Conservation (phyloP, 2,888 invertebrate genomes). For the Sphaerophoria taeniata region DNA sequence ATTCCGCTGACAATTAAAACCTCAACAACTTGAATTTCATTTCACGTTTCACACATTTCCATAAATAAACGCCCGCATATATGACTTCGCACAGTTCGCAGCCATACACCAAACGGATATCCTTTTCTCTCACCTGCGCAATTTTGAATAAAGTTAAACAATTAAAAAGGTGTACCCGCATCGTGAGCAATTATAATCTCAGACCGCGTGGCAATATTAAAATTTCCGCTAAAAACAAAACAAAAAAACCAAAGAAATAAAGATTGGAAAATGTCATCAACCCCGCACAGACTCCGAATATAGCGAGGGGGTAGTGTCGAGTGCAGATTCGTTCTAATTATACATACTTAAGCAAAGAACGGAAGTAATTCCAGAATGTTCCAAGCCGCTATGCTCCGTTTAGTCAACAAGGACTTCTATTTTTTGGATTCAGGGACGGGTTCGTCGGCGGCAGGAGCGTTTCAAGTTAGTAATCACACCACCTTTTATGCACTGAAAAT, state of each 20-base stretch:
- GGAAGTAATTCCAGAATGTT: conserved; percentile 54
- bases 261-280: too few species aligned
- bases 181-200: conserved; percentile 62
- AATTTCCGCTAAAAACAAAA: conserved; percentile 49
- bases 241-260: too few species aligned
- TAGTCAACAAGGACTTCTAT: conserved; percentile 56
- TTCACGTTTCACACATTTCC: not conserved
- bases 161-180: conserved; percentile 43
- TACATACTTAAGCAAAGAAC: conserved; percentile 48
- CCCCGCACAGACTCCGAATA: conserved; percentile 10
- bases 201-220: conserved; percentile 55
- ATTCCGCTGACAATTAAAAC: not conserved
- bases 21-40: not conserved
- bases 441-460: not conserved
- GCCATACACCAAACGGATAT: conserved; percentile 23
- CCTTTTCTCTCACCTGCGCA: conserved; percentile 24
- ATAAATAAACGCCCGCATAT: not conserved
- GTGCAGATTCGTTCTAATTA: conserved; percentile 49
- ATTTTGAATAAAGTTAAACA: conserved; percentile 35
- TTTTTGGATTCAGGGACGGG: not conserved
- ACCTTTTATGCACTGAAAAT: conserved; percentile 30
- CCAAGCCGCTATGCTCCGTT: conserved; percentile 19
- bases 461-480: conserved; percentile 12
- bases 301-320: conserved; percentile 20
- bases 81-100: not conserved